These are phyloP conservation scores for Toxotes jaculatrix DNA, from an alignment of 2,113 vertebrate genomes.

Conservation along the genomic window DNA sequence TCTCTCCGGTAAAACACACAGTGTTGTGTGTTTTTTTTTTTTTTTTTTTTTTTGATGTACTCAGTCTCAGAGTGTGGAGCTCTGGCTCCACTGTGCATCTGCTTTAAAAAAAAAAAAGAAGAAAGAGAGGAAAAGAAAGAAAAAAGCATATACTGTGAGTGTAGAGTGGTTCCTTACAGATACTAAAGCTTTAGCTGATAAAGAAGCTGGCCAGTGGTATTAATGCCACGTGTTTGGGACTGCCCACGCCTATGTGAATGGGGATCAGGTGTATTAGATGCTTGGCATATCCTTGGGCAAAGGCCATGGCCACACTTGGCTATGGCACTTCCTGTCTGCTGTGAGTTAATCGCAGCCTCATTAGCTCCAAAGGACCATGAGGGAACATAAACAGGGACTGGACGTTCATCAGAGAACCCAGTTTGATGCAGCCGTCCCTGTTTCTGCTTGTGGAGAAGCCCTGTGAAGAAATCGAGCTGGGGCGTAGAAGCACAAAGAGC, in stretches of 20 bases:
- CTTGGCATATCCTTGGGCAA: slow-evolving; percentile 21
- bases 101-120: not conserved
- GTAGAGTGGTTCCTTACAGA: not conserved
- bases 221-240: slow-evolving; percentile 71
- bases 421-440: not conserved
- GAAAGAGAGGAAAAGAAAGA: too few species aligned
- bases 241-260: slow-evolving; percentile 34
- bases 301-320: not conserved
- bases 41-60: too few species aligned
- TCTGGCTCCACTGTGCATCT: not conserved
- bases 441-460: not conserved
- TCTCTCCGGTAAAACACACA: not conserved
- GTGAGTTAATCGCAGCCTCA: not conserved
- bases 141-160: not conserved
- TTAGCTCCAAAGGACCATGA: not conserved
- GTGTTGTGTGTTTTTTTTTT: not conserved
- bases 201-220: not conserved
- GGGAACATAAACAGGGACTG: not conserved
- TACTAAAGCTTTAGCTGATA: not conserved
- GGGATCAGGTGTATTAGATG: slow-evolving; percentile 34
- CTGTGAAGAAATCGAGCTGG: not conserved
- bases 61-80: not conserved
- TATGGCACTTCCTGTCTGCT: not conserved
- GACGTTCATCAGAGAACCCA: too few species aligned
- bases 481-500: not conserved